Percentiles rank a stretch among this genome's conserved stretches.
Conservation (phyloP, 1,140 invertebrate genomes). For the Heterodera schachtii region DNA sequence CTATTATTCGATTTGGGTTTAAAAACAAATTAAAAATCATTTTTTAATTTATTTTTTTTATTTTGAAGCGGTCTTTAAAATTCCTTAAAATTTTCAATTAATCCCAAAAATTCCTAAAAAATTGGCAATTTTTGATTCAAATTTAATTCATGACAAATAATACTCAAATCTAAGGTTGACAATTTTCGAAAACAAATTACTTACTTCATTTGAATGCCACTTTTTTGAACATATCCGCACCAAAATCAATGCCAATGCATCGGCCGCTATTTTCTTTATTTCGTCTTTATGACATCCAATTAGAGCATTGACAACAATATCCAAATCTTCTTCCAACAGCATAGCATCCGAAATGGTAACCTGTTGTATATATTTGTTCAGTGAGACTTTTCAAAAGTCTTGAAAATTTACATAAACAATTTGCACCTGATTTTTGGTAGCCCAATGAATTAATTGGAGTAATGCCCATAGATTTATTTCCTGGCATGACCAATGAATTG, state of each 20-base stretch:
- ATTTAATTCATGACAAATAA: too few relatives aligned
- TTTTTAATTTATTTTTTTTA: too few relatives aligned
- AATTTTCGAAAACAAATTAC: too few relatives aligned
- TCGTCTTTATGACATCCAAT: neutral
- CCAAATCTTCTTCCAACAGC: neutral
- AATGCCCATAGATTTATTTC: neutral
- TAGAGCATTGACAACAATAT: neutral
- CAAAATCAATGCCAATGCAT: neutral
- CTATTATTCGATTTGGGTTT: too few relatives aligned
- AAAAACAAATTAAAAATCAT: too few relatives aligned
- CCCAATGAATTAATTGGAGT: neutral
- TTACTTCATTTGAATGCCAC: too few relatives aligned
- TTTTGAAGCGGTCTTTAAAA: too few relatives aligned
- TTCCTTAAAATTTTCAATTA: too few relatives aligned
- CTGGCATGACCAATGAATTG: neutral
- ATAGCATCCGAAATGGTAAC: neutral
- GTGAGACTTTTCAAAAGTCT: neutral
- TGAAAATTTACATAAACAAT: neutral
- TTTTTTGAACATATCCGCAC: too few relatives aligned
- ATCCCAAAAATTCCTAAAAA: too few relatives aligned
- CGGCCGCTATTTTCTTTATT: neutral
- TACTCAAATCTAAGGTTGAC: too few relatives aligned
- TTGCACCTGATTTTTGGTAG: neutral
- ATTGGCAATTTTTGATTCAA: too few relatives aligned
- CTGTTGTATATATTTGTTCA: neutral